These are phyloP conservation scores for Mastacembelus armatus DNA, from an alignment of 2,797 vertebrate species.

Conservation along the genomic window DNA sequence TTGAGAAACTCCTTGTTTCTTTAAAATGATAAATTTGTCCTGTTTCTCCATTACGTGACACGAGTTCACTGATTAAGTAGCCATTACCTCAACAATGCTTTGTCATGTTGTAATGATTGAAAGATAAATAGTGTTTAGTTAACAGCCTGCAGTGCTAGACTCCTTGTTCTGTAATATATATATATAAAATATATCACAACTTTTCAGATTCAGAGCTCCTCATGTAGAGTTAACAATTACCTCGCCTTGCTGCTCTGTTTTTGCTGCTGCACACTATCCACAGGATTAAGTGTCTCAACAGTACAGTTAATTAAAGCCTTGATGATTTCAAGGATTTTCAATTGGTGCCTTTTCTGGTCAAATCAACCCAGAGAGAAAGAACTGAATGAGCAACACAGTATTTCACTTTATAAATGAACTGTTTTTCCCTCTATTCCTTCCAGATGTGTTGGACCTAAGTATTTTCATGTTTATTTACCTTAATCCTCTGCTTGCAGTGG, in stretches of 20 bases:
- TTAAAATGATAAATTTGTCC: conserved; percentile 12
- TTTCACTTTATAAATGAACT: not conserved
- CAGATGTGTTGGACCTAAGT: not conserved
- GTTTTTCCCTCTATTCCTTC: no score
- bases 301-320: conserved; percentile 41
- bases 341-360: conserved; percentile 26
- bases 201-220: conserved; percentile 14
- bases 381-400: not conserved
- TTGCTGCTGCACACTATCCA: conserved; percentile 37
- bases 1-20: no score
- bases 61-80: conserved; percentile 27
- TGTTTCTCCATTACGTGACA: conserved; percentile 9
- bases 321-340: conserved; percentile 27
- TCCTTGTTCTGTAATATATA: conserved; percentile 22
- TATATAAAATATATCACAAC: conserved; percentile 31
- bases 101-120: conserved; percentile 5
- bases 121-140: conserved; percentile 23
- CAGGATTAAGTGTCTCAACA: conserved; percentile 38
- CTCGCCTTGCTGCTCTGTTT: conserved; percentile 11
- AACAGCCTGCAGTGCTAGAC: not conserved
- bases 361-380: not conserved
- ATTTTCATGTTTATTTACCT: not conserved
- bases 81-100: conserved; percentile 15
- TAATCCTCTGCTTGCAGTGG: not conserved
- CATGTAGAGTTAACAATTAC: conserved; percentile 22